Conservation (phyloP, 37 sponge, comb jelly and placozoan species). For the Oopsacas minuta region DNA sequence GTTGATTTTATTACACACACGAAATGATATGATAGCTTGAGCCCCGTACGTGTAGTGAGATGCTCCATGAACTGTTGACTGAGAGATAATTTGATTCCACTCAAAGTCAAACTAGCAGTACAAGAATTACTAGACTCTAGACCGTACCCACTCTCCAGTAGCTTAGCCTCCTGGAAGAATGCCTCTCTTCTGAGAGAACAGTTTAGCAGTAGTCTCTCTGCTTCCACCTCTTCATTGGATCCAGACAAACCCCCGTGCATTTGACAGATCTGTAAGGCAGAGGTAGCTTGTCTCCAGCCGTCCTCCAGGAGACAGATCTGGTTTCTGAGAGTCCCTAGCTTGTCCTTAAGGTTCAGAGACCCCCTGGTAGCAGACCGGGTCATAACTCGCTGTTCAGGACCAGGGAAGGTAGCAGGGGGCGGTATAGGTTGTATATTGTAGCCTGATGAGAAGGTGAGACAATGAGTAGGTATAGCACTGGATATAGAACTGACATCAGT, state of each 20-base stretch:
- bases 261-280: not conserved
- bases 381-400: not conserved
- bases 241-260: not conserved
- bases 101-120: not conserved
- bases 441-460: slow-evolving; percentile 14
- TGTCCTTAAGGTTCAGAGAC: not conserved
- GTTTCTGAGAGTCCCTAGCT: not conserved
- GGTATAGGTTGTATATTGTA: not conserved
- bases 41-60: not conserved
- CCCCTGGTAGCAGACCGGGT: not conserved
- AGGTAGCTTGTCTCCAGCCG: slow-evolving; percentile 12
- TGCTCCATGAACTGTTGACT: slow-evolving; percentile 15
- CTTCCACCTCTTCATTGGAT: not conserved
- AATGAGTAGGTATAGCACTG: not conserved
- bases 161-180: slow-evolving; percentile 1
- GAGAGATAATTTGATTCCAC: not conserved
- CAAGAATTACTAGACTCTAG: not conserved
- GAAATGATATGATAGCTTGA: slow-evolving; percentile 6
- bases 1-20: slow-evolving; percentile 4
- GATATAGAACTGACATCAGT: not conserved
- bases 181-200: slow-evolving; percentile 12
- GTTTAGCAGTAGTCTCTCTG: slow-evolving; percentile 15
- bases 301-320: slow-evolving; percentile 15
- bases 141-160: not conserved
- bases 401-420: not conserved